phyloP scores from a whole-genome alignment of 2,888 invertebrate species.

The Pilophorus perplexus region DNA sequence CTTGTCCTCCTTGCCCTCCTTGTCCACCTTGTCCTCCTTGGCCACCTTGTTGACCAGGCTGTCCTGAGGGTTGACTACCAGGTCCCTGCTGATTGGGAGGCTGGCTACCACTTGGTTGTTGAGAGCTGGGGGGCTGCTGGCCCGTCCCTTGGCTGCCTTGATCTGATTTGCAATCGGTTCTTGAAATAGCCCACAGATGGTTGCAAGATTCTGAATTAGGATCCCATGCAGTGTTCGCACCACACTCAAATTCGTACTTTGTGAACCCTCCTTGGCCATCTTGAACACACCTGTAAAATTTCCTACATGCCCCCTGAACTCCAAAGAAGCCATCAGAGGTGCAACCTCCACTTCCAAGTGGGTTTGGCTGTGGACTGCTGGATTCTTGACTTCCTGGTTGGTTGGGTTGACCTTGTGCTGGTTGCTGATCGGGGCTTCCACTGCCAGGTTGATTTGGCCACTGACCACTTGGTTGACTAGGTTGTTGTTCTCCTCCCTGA shows the following conservation, averaged over 20 bases:
- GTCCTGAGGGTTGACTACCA: background rate
- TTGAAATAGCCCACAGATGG: conserved; percentile 61
- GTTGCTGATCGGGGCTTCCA: background rate
- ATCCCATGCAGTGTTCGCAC: conserved; percentile 61
- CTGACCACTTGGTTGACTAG: conserved; percentile 18
- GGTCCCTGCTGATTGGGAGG: conserved; percentile 22
- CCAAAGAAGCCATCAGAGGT: conserved; percentile 49
- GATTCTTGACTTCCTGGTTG: background rate
- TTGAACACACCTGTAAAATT: conserved; percentile 54
- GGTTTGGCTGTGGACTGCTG: conserved; percentile 1
- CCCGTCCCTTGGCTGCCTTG: background rate
- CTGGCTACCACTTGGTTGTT: conserved; percentile 22
- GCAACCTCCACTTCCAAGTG: conserved; percentile 44
- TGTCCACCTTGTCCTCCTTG: background rate
- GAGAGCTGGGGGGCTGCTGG: conserved; percentile 24
- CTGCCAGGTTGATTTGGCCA: background rate
- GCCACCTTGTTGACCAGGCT: background rate
- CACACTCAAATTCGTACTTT: conserved; percentile 58
- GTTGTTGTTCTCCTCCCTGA: background rate
- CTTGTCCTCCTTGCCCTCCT: background rate
- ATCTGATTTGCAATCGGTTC: conserved; percentile 45
- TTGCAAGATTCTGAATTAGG: conserved; percentile 63
- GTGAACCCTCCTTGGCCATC: conserved; percentile 51
- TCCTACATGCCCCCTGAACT: conserved; percentile 51
- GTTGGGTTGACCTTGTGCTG: conserved; percentile 19